phyloP scores from a whole-genome alignment of 2,113 vertebrate genomes.

The Tor tambroides region DNA sequence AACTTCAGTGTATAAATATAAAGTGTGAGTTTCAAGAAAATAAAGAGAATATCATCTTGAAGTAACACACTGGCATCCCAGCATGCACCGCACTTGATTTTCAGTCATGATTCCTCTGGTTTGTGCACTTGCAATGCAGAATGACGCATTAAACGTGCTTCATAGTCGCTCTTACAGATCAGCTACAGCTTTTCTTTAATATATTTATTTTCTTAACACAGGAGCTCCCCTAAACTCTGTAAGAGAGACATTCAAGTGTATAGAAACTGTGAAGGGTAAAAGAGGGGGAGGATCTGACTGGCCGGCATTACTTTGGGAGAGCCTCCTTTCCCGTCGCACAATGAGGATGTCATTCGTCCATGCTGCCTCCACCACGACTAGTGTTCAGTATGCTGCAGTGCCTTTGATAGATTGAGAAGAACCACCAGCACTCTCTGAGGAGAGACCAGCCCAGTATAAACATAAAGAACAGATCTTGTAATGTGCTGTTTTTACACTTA shows the following conservation, averaged over 20 bases:
- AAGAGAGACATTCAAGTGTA: conserved; percentile 67
- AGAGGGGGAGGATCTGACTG: conserved; percentile 65
- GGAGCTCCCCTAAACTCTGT: conserved; percentile 74
- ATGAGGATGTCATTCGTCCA: conserved; percentile 63
- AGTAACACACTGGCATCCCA: conserved; percentile 39
- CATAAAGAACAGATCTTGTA: neutral
- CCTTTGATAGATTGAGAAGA: conserved; percentile 33
- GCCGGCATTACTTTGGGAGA: conserved; percentile 65
- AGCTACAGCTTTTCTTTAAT: conserved; percentile 64
- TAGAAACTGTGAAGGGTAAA: conserved; percentile 70
- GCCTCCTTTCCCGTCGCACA: conserved; percentile 62
- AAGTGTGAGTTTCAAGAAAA: conserved; percentile 52
- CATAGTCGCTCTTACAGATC: conserved; percentile 16
- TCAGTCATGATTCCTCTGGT: conserved; percentile 16
- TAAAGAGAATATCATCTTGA: neutral
- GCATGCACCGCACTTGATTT: conserved; percentile 70
- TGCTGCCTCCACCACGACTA: conserved; percentile 30
- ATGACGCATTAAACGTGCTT: conserved; percentile 13
- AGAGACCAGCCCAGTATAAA: conserved; percentile 5
- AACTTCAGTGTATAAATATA: neutral
- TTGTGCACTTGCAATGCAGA: conserved; percentile 51
- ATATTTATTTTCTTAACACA: conserved; percentile 73
- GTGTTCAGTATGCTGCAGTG: neutral
- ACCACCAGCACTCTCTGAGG: conserved; percentile 2
- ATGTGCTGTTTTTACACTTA: conserved; percentile 9